Evolutionary conservation across 2,797 vertebrate species (phyloP).

Genomic region (Aulostomus chinensis): DNA sequence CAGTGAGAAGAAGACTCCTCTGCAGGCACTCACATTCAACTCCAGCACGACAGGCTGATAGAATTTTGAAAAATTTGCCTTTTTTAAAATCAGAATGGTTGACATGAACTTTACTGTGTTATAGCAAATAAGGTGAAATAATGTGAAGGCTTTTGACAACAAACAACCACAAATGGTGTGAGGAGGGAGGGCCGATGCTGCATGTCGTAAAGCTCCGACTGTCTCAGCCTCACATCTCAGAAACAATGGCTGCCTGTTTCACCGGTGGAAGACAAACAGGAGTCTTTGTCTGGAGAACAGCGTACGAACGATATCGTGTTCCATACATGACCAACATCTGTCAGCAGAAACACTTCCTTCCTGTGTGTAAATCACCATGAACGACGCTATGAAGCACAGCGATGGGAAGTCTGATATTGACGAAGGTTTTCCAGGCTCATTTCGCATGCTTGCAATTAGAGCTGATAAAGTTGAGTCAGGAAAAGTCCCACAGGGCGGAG

Average conservation of each 20-base stretch:
- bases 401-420: conserved; percentile 41
- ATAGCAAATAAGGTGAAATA: too few relatives aligned
- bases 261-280: conserved; percentile 10
- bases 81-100: too few relatives aligned
- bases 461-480: conserved; percentile 12
- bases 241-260: conserved; percentile 22
- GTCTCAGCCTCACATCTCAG: background rate
- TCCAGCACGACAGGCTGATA: too few relatives aligned
- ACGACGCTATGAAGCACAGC: conserved; percentile 15
- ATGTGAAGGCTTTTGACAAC: too few relatives aligned
- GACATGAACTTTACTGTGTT: too few relatives aligned
- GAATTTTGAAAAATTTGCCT: too few relatives aligned
- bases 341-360: conserved; percentile 38
- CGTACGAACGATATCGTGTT: conserved; percentile 5
- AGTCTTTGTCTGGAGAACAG: conserved; percentile 4
- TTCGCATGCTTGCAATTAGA: conserved; percentile 39
- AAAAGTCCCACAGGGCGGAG: too few relatives aligned
- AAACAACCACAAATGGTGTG: too few relatives aligned
- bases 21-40: too few relatives aligned
- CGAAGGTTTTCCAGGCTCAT: conserved; percentile 1
- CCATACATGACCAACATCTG: conserved; percentile 17
- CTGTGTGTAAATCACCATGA: conserved; percentile 33
- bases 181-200: background rate
- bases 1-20: background rate
- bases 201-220: conserved; percentile 4